Evolutionary conservation across 2,888 invertebrate genomes (phyloP), one percentile per base, ranked within the genome.

Genomic region (Cephus pulcher): DNA sequence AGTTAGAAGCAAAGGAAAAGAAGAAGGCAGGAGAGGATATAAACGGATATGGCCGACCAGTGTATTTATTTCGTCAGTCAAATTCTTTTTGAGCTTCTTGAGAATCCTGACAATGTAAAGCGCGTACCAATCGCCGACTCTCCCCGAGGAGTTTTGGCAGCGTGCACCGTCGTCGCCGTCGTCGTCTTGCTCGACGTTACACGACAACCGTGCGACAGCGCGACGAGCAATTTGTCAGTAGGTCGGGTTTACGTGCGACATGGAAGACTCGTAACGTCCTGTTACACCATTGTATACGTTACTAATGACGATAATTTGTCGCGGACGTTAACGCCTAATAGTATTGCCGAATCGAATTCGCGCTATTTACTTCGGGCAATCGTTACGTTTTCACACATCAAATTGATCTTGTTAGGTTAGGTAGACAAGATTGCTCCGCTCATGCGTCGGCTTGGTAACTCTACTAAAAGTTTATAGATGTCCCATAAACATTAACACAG

Each of bases 221-320:
- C 82, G 84, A 83, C 81, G 56, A 83, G 84, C 83, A 86, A 88
- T 87, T 88, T 88, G 87, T 88, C 88, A 88, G 81, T 76, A 73
- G 30, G 73, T 56, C 69, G 71, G 71, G 71, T 11, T 71, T 71
- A 71, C 71, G 34, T 32, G 32, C 71, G 71, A 34, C 71, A 15
- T 33, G 71, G 34, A 34, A 30, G 30, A 71, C 71, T 34, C 32
- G 30, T 23, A 56, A 56, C 56, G 56, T 15, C 56, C 56, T 56
- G 56, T 56, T 56, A 23, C 37, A 76, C 68, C 73, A 80, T 79
- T 79, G 75, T 79, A 70, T 70, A 75, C 80, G 69, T 79, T 79
- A 78, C 82, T 80, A 82, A 83, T 83, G 80, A 82, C 80, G 81
- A 82, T 80, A 81, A 76, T 75, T 78, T 79, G 77, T 77, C 79